These are phyloP conservation scores for Oscheius myriophilus DNA, from an alignment of 2,888 invertebrate genomes.

Conservation along the genomic window DNA sequence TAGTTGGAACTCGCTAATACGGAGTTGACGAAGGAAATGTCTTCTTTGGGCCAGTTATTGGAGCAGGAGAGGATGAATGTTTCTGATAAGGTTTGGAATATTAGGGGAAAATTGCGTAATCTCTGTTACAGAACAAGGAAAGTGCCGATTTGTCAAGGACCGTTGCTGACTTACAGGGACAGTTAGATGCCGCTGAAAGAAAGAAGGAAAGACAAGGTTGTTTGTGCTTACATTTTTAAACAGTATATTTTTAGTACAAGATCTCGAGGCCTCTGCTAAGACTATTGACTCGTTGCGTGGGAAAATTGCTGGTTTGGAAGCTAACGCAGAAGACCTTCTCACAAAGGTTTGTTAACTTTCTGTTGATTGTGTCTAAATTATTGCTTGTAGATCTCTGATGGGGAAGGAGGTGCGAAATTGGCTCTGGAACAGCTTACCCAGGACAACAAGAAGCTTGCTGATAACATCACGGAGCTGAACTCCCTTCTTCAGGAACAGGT, in stretches of 20 bases:
- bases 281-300: conserved; percentile 35
- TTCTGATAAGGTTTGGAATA: conserved; percentile 34
- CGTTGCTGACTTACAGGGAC: too few relatives aligned
- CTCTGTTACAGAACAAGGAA: not conserved
- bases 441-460: conserved; percentile 46
- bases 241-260: not conserved
- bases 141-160: too few relatives aligned
- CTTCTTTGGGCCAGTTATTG: conserved; percentile 43
- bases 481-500: conserved; percentile 21
- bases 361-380: not conserved
- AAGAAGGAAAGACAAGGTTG: conserved; percentile 24
- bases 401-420: conserved; percentile 57
- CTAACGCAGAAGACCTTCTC: conserved; percentile 47
- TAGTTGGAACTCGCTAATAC: conserved; percentile 46
- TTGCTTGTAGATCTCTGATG: conserved; percentile 44
- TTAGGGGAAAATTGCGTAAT: not conserved
- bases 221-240: too few relatives aligned
- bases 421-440: conserved; percentile 52
- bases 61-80: conserved; percentile 45
- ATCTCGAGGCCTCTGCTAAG: conserved; percentile 7
- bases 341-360: conserved; percentile 34
- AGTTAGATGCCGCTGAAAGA: not conserved
- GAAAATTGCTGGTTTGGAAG: conserved; percentile 38
- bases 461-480: conserved; percentile 31
- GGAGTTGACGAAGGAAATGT: conserved; percentile 51